Conservation (phyloP, 2,888 invertebrate genomes). For the Conistra vaccinii region DNA sequence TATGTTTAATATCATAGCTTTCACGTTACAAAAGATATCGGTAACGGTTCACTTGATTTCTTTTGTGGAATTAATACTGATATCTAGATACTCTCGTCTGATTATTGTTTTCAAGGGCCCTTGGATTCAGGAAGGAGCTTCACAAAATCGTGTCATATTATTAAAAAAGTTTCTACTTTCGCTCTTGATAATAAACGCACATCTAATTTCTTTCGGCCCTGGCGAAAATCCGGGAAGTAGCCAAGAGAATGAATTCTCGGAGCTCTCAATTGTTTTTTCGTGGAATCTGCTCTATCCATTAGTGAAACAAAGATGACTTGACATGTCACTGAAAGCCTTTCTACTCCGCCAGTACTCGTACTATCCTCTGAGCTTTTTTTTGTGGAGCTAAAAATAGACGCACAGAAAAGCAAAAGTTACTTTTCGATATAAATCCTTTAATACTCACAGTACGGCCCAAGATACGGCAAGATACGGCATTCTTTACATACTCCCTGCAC, state of each 20-base stretch:
- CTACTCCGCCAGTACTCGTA: background rate
- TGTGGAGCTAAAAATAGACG: background rate
- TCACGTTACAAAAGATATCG: conserved; percentile 51
- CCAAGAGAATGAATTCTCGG: conserved; percentile 32
- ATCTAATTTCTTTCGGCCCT: conserved; percentile 20
- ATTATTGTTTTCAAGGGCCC: conserved; percentile 1
- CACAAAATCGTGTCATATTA: conserved; percentile 15
- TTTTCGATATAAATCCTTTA: conserved; percentile 6
- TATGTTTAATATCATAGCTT: conserved; percentile 64
- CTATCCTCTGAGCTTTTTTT: background rate
- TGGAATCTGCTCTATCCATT: conserved; percentile 38
- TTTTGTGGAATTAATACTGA: conserved; percentile 41
- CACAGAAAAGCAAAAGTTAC: background rate
- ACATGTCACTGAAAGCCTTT: conserved; percentile 33
- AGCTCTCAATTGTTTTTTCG: conserved; percentile 44
- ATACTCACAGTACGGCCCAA: background rate
- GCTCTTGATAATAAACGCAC: conserved; percentile 29
- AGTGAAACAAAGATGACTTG: conserved; percentile 48
- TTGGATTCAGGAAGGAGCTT: too few species aligned
- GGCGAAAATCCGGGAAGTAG: conserved; percentile 21
- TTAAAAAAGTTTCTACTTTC: background rate
- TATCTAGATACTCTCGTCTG: conserved; percentile 6
- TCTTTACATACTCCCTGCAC: conserved; percentile 46
- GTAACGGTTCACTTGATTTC: conserved; percentile 34
- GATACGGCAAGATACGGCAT: conserved; percentile 21